These are phyloP conservation scores for Cranoglanis bouderius DNA, from an alignment of 2,113 vertebrate species.

Conservation along the genomic window DNA sequence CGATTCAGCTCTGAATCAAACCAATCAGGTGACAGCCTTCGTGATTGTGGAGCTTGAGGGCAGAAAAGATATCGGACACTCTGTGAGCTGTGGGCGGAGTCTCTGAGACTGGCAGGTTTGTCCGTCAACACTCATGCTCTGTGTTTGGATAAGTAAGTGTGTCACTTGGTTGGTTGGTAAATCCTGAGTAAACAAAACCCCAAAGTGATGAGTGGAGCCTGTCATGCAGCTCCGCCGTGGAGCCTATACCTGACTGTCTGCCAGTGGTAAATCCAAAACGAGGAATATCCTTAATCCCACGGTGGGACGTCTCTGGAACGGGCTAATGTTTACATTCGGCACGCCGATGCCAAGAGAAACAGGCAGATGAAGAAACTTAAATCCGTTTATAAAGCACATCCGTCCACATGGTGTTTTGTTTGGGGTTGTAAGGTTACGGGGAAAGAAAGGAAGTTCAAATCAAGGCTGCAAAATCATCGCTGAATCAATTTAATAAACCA, in stretches of 20 bases:
- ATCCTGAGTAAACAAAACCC: neutral
- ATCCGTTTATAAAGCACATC: neutral
- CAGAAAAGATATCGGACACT: neutral
- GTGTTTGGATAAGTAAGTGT: neutral
- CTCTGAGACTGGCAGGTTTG: neutral
- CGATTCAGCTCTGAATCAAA: too few relatives aligned
- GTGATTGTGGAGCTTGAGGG: neutral
- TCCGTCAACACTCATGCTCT: neutral
- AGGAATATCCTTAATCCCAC: neutral
- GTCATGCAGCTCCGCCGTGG: neutral
- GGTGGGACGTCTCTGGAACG: neutral
- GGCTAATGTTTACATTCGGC: neutral
- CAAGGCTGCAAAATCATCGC: neutral
- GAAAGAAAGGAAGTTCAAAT: neutral
- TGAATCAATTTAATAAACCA: neutral
- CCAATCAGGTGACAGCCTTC: neutral
- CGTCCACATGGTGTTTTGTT: neutral
- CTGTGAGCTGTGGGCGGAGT: neutral
- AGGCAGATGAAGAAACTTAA: neutral
- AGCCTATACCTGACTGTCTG: neutral
- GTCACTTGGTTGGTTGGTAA: neutral
- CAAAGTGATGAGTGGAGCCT: slow-evolving; percentile 17
- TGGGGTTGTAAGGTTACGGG: neutral
- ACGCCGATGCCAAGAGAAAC: neutral
- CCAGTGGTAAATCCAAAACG: neutral